Percentiles rank a stretch among this genome's conserved stretches.
Evolutionary conservation across 2,797 vertebrate genomes (phyloP).

Genomic region (Brachyrhaphis roseni): DNA sequence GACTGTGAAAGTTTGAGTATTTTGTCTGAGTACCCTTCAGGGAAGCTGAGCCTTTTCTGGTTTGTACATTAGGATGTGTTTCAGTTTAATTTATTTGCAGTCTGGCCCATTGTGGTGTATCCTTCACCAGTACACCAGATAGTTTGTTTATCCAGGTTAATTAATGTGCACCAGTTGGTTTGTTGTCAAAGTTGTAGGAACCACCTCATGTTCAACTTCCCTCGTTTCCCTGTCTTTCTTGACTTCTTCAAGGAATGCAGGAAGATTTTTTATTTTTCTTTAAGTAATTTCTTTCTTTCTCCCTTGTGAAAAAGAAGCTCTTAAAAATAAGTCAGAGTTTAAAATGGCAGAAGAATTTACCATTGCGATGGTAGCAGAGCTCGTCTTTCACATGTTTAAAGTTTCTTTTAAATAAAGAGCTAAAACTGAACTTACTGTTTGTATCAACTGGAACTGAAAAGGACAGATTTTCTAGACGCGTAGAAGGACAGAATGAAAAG

Average conservation of each 20-base stretch:
- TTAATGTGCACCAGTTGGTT: not conserved
- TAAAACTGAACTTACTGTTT: not conserved
- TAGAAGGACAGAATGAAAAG: not conserved
- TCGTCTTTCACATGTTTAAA: not conserved
- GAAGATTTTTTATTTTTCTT: not conserved
- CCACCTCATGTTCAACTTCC: not conserved
- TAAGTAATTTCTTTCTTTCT: not conserved
- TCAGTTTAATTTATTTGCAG: not conserved
- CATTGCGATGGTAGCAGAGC: not conserved
- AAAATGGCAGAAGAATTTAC: not conserved
- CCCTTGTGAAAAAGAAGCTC: not conserved
- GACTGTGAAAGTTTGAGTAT: not conserved
- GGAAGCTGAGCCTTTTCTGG: not conserved
- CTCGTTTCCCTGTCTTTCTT: not conserved
- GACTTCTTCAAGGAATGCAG: not conserved
- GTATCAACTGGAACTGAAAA: not conserved
- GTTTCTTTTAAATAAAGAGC: not conserved
- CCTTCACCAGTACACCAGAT: not conserved
- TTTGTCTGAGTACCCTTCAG: not conserved
- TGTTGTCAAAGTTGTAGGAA: not conserved
- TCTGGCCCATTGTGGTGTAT: not conserved
- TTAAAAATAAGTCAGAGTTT: not conserved
- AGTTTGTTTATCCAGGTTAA: not conserved
- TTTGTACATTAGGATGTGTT: not conserved
- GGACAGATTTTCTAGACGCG: not conserved